Conservation (phyloP, 1,140 invertebrate species). For the Hylyphantes graminicola region DNA sequence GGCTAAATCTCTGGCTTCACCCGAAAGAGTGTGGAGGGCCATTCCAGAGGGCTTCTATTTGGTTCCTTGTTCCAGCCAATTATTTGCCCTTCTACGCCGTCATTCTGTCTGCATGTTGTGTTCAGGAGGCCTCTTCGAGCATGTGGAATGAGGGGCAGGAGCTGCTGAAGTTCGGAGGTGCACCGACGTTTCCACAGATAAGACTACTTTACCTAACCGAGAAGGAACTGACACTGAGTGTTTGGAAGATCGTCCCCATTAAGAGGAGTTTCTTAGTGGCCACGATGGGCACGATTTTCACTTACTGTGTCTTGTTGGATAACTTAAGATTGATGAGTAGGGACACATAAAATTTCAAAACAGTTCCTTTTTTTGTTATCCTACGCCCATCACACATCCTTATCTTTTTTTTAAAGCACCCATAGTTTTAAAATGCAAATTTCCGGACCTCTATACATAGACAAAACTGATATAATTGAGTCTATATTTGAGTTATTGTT, state of each 20-base stretch:
- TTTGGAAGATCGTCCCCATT: slow-evolving; percentile 15
- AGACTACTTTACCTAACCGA: neutral
- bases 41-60: neutral
- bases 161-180: neutral
- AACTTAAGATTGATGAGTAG: neutral
- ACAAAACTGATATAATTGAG: too few relatives aligned
- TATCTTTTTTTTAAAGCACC: too few relatives aligned
- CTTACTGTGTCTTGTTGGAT: slow-evolving; percentile 24
- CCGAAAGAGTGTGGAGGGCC: neutral
- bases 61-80: neutral
- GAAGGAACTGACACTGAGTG: neutral
- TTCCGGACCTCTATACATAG: too few relatives aligned
- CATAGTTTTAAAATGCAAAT: too few relatives aligned
- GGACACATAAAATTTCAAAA: too few relatives aligned
- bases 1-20: neutral
- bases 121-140: neutral
- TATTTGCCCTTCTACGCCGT: neutral
- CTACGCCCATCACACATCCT: too few relatives aligned
- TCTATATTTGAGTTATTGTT: too few relatives aligned
- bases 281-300: neutral
- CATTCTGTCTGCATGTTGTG: neutral
- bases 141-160: neutral
- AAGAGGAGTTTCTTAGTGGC: slow-evolving; percentile 16
- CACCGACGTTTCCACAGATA: neutral
- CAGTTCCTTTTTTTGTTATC: too few relatives aligned